phyloP scores from a whole-genome alignment of 2,888 invertebrate genomes.

The Phymatocera aterrima region DNA sequence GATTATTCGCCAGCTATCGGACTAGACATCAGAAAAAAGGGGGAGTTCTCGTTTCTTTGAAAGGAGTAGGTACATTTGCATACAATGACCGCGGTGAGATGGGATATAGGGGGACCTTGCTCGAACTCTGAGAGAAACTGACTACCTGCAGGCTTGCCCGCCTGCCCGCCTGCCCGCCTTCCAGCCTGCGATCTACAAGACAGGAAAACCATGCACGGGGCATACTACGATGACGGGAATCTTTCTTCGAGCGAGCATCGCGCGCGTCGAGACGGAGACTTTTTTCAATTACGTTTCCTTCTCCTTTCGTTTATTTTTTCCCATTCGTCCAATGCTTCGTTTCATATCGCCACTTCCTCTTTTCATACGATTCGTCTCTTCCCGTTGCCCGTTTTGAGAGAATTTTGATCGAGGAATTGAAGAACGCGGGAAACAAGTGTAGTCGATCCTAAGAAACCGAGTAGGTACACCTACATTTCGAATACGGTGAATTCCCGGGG shows the following conservation, averaged over 20 bases:
- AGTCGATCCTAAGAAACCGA: too few species aligned
- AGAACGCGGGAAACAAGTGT: too few species aligned
- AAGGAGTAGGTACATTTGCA: slow-evolving; percentile 71
- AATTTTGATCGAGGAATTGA: too few species aligned
- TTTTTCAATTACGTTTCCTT: not conserved
- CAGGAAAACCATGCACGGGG: not conserved
- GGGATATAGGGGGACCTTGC: slow-evolving; percentile 53
- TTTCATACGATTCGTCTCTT: not conserved
- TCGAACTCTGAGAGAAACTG: not conserved
- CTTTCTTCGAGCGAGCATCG: slow-evolving; percentile 19
- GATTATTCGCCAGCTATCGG: slow-evolving; percentile 65
- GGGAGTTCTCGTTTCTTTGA: slow-evolving; percentile 67
- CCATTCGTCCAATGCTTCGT: not conserved
- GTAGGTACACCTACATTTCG: too few species aligned
- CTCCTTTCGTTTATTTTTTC: not conserved
- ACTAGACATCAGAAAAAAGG: slow-evolving; percentile 71
- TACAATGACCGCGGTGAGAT: slow-evolving; percentile 69
- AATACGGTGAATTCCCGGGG: not conserved
- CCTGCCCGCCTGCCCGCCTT: too few species aligned
- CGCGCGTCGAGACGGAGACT: slow-evolving; percentile 4
- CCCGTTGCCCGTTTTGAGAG: too few species aligned
- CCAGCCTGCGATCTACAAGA: too few species aligned
- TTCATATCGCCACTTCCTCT: not conserved
- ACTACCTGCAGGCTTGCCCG: not conserved
- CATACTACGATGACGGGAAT: slow-evolving; percentile 34